These are phyloP conservation scores for Euplexia lucipara DNA, from an alignment of 2,888 invertebrate genomes.

Conservation along the genomic window DNA sequence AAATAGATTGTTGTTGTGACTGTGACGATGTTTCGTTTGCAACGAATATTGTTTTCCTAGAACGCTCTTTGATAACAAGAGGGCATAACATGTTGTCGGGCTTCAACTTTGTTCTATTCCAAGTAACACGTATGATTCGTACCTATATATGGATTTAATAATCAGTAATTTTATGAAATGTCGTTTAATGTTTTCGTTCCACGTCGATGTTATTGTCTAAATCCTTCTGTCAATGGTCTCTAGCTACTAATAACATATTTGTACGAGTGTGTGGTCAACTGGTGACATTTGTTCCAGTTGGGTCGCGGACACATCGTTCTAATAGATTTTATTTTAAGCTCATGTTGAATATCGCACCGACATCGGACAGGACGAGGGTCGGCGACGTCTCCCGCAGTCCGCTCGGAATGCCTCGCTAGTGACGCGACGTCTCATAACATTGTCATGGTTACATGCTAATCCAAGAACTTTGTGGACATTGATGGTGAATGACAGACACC, in stretches of 20 bases:
- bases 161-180: too few relatives aligned
- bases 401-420: neutral
- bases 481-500: neutral
- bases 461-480: neutral
- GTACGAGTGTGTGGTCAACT: neutral
- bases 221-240: neutral
- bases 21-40: constrained; percentile 23
- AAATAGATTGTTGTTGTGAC: constrained; percentile 10
- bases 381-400: constrained; percentile 1
- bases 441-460: constrained; percentile 17
- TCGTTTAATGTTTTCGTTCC: neutral
- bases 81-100: too few relatives aligned
- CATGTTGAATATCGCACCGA: constrained; percentile 25
- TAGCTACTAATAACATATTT: neutral
- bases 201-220: neutral
- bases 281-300: constrained; percentile 3
- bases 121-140: neutral
- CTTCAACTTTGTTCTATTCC: neutral
- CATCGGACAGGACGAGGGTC: constrained; percentile 43
- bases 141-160: too few relatives aligned
- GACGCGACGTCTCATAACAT: constrained; percentile 25
- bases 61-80: neutral
- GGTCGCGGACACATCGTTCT: constrained; percentile 10
- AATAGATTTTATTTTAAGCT: constrained; percentile 60
- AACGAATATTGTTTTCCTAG: constrained; percentile 2